A percentile compares a stretch with the other conserved stretches of the same genome.
phyloP scores from a whole-genome alignment of 2,888 invertebrate species.

The Phaedon cochleariae region DNA sequence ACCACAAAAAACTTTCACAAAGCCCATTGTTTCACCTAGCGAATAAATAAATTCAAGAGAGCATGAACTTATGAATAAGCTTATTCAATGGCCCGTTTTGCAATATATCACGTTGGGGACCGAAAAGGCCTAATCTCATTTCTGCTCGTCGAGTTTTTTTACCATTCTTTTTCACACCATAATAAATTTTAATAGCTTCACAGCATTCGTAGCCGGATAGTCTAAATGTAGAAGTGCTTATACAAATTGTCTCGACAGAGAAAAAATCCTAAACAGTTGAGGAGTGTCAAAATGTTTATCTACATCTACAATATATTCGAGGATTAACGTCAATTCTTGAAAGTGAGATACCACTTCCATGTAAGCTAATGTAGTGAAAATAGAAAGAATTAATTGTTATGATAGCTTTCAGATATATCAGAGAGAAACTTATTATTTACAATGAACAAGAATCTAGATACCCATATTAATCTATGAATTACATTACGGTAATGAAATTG shows the following conservation, averaged over 20 bases:
- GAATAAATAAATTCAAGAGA: slow-evolving; percentile 13
- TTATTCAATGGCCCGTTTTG: slow-evolving; percentile 26
- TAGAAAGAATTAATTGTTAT: neutral
- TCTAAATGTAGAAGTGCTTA: neutral
- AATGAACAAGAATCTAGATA: neutral
- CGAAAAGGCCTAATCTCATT: slow-evolving; percentile 31
- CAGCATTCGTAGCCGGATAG: slow-evolving; percentile 24
- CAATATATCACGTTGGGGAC: slow-evolving; percentile 30
- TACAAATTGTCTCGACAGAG: neutral
- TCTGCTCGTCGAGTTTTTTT: slow-evolving; percentile 26
- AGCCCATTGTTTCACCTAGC: slow-evolving; percentile 2
- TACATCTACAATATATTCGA: too few relatives aligned
- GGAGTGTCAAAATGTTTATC: too few relatives aligned
- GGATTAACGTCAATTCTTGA: too few relatives aligned
- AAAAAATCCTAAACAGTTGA: neutral
- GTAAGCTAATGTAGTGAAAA: neutral
- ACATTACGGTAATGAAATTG: neutral
- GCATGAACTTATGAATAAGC: slow-evolving; percentile 28
- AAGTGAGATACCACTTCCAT: neutral
- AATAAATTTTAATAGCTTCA: slow-evolving; percentile 34
- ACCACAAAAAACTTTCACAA: neutral
- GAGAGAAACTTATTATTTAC: neutral
- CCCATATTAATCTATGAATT: too few relatives aligned
- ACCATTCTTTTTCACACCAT: slow-evolving; percentile 30
- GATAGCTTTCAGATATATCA: neutral